Evolutionary conservation across 2,888 invertebrate species (phyloP).

Genomic region (Chirona hameri): DNA sequence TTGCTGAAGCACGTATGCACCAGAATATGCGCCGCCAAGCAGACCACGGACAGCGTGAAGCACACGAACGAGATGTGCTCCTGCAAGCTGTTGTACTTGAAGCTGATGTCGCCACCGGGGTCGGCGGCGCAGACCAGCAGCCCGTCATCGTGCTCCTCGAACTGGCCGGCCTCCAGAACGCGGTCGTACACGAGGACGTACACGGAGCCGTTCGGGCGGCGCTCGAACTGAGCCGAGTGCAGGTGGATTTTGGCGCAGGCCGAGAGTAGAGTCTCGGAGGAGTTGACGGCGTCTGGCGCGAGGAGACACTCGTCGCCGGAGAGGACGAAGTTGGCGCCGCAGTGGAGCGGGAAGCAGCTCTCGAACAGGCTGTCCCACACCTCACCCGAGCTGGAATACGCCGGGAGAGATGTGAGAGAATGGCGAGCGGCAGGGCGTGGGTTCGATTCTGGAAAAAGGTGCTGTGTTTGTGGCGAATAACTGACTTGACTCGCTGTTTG

Average conservation of each 20-base stretch:
- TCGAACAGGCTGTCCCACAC: constrained; percentile 43
- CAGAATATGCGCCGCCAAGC: constrained; percentile 45
- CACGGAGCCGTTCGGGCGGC: constrained; percentile 38
- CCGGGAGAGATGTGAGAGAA: neutral
- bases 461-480: no score
- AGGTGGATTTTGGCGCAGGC: constrained; percentile 41
- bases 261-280: constrained; percentile 33
- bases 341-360: constrained; percentile 35
- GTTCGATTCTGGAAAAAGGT: no score
- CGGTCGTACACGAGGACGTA: constrained; percentile 40
- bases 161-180: constrained; percentile 39
- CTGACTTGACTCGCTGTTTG: no score
- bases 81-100: constrained; percentile 39
- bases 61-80: constrained; percentile 44
- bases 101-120: constrained; percentile 36
- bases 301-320: constrained; percentile 36
- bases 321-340: constrained; percentile 37
- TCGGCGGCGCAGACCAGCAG: constrained; percentile 42
- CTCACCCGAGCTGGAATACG: constrained; percentile 36
- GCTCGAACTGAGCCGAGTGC: constrained; percentile 38
- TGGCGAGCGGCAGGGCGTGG: no score
- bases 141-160: constrained; percentile 40
- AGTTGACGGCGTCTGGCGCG: neutral
- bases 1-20: constrained; percentile 45
- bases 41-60: constrained; percentile 45